Evolutionary conservation across 1,140 invertebrate species (phyloP), one percentile per base, ranked within the genome.

Genomic region (Trichonephila clavipes): DNA sequence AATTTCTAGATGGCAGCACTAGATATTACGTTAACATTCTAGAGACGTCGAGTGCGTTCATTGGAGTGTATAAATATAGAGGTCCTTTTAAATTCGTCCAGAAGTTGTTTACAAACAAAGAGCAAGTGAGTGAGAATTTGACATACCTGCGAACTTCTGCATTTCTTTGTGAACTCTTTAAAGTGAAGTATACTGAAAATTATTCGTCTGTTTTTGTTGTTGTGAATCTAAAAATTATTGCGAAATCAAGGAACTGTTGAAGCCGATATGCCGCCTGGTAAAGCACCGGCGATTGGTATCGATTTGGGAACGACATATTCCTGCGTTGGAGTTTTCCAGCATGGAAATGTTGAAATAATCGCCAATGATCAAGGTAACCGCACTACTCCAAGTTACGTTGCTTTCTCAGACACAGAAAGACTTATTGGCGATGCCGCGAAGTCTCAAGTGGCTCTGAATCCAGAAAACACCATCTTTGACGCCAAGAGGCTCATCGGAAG

Each of bases 381-480:
- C 81, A 82, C 96, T 98, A 98, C 89, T 97, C 98, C 95, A 97
- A 98, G 94, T 28, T 86, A 86, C 21, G 83, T 86, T 4, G 88
- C 88, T 19, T 89, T 89, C 24, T 58, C 66, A 1, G 88, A 89
- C 2, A 89, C 88, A 2, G 99, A 99, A 96, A 97, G 99, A 96
- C 97, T 99, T 94, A 99, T 99, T 96, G 99, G 99, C 93, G 95
- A 99, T 99, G 96, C 99, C 99, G 99, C 93, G 95, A 99, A 99
- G 96, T 99, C 99, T 96, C 97, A 97, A 94, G 96, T 96, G 10
- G 96, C 96, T 83, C 96, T 96, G 96, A 97, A 95, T 85, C 96
- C 96, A 34, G 94, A 95, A 83, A 97, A 96, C 95, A 96, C 96
- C 21, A 95, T 96, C 92, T 95, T 95, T 94, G 95, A 97, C 94